Conservation (phyloP, 1,140 invertebrate species). For the Mizuhopecten yessoensis region DNA sequence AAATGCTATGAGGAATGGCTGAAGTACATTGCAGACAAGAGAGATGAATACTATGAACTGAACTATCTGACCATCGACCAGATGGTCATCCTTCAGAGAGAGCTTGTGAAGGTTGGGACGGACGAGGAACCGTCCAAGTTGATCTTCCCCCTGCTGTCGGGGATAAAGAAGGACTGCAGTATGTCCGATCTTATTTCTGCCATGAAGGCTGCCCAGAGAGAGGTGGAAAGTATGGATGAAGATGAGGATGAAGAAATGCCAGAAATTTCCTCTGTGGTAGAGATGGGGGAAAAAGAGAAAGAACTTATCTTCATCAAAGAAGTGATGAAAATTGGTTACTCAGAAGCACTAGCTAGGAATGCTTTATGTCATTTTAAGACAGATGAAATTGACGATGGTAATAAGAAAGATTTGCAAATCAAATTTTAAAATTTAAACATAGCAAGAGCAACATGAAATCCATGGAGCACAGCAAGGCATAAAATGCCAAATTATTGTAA, state of each 20-base stretch:
- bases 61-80: slow-evolving; percentile 77
- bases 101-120: slow-evolving; percentile 67
- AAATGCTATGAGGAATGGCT: slow-evolving; percentile 73
- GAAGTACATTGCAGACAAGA: slow-evolving; percentile 67
- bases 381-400: slow-evolving; percentile 61
- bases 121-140: slow-evolving; percentile 55
- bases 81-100: slow-evolving; percentile 74
- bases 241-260: slow-evolving; percentile 54
- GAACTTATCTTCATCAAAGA: slow-evolving; percentile 50
- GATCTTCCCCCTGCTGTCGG: slow-evolving; percentile 68
- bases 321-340: slow-evolving; percentile 48
- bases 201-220: slow-evolving; percentile 64
- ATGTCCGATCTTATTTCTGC: slow-evolving; percentile 67
- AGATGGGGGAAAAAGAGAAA: slow-evolving; percentile 40
- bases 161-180: slow-evolving; percentile 65
- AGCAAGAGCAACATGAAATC: too few species aligned
- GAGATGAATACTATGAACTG: slow-evolving; percentile 69
- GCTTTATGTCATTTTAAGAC: neutral
- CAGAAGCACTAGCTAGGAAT: slow-evolving; percentile 42
- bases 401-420: too few species aligned
- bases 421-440: too few species aligned
- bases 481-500: too few species aligned
- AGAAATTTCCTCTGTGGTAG: slow-evolving; percentile 43
- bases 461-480: too few species aligned
- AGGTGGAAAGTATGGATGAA: slow-evolving; percentile 57